Conservation (phyloP, 2,113 vertebrate genomes). For the Atlantisia rogersi region DNA sequence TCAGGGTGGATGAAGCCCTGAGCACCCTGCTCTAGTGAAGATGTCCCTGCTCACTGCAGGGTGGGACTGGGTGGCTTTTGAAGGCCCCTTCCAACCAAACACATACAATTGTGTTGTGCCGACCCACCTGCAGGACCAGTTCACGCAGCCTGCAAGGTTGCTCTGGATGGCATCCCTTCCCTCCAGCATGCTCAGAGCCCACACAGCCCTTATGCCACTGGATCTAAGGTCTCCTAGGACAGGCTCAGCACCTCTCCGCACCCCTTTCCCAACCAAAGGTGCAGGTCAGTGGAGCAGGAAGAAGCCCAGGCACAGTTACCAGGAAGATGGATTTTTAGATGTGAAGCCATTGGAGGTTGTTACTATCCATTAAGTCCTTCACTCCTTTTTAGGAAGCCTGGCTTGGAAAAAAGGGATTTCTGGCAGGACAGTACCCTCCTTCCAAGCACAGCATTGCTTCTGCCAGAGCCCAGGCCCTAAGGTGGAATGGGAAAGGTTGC, state of each 20-base stretch:
- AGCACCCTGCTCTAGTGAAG: too few relatives aligned
- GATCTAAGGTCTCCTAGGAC: neutral
- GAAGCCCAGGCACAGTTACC: neutral
- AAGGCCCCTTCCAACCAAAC: too few relatives aligned
- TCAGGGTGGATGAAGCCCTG: too few relatives aligned
- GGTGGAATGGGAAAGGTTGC: neutral
- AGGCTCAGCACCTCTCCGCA: fast-evolving
- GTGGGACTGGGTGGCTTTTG: too few relatives aligned
- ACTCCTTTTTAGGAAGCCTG: neutral
- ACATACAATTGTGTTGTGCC: too few relatives aligned
- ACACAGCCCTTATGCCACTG: neutral
- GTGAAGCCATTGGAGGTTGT: neutral
- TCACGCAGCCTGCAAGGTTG: too few relatives aligned
- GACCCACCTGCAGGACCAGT: too few relatives aligned
- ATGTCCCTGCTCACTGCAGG: too few relatives aligned
- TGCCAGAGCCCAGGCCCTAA: fast-evolving
- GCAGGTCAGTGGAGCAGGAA: neutral
- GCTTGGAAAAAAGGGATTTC: neutral
- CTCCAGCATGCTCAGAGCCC: too few relatives aligned
- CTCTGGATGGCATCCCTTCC: too few relatives aligned
- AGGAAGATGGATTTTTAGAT: slow-evolving; percentile 2
- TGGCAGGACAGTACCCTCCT: neutral
- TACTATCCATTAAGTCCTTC: neutral
- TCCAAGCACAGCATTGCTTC: neutral
- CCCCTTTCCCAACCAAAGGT: neutral